Base-by-base conservation (phyloP, 1,140 invertebrate genomes). In the Aleiodes sp. region DNA sequence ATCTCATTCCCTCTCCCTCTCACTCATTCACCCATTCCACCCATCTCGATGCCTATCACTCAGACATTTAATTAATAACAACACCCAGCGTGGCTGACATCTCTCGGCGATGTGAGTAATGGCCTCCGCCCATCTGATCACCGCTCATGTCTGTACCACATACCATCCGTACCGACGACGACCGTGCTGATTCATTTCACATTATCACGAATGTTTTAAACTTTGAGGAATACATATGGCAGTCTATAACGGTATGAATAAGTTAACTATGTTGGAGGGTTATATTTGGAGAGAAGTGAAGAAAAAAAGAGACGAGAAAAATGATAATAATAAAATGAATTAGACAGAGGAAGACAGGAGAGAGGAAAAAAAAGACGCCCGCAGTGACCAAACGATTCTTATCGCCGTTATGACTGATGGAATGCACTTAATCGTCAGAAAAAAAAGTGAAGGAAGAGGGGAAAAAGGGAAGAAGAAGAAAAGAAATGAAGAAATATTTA, bases 21-120 rank as follows among this genome's bases (percentile, higher is more conserved):
- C 39, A 3, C 6, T 31, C 63, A 10, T 56, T 24, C 46, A 52
- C 46, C 12, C 26, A 12, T 52, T 52, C 26, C 26, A 6, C 21
- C 43, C 21, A 65, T 70, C 72, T 78, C 77, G 84, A 86, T 85
- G 80, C 80, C 82, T 86, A 86, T 86, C 84, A 78, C 78, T 82
- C 80, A 80, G 83, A 83, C 83, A 75, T 84, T 86, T 86, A 86
- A 86, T 86, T 86, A 86, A 85, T 85, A 85, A 86, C 78, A 84
- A 86, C 83, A 84, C 83, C 80, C 83, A 78, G 74, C 75, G 70
- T 64, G 79, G 73, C 81, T 82, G 81, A 84, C 83, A 75, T 84
- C 76, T 75, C 77, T 71, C 76, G 79, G 80, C 80, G 78, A 82
- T 78, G 80, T 81, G 83, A 82, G 78, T 86, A 85, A 86, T 85